These are phyloP conservation scores for Drosophila affinis DNA, from an alignment of 2,888 invertebrate genomes.

Conservation along the genomic window DNA sequence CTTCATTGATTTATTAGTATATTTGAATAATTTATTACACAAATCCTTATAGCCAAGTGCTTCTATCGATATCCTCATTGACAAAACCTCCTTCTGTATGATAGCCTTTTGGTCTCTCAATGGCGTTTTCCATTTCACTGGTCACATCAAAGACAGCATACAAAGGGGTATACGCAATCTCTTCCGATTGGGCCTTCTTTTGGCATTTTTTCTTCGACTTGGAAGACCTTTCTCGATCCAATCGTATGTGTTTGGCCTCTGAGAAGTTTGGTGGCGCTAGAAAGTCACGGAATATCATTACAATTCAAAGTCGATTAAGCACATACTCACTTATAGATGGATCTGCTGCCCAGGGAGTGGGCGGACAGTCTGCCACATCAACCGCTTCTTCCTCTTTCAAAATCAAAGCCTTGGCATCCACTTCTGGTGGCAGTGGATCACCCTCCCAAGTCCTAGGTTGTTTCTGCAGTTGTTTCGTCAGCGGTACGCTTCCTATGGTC, in stretches of 20 bases:
- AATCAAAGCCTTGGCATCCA: slow-evolving; percentile 59
- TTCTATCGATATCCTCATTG: slow-evolving; percentile 40
- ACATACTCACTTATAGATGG: slow-evolving; percentile 57
- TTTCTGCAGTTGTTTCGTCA: slow-evolving; percentile 37
- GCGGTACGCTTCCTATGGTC: slow-evolving; percentile 82
- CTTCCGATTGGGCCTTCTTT: slow-evolving; percentile 26
- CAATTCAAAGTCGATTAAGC: not conserved
- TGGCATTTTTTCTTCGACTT: slow-evolving; percentile 48
- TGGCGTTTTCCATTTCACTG: slow-evolving; percentile 9
- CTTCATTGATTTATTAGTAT: not conserved
- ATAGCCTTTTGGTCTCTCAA: slow-evolving; percentile 1
- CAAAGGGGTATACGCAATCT: slow-evolving; percentile 43
- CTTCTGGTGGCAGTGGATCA: slow-evolving; percentile 47
- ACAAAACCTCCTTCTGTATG: slow-evolving; percentile 26
- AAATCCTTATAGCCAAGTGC: slow-evolving; percentile 54
- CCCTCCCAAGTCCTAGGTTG: slow-evolving; percentile 37
- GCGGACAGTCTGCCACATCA: not conserved
- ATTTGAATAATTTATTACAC: not conserved
- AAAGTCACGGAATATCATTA: not conserved
- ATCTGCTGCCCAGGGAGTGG: slow-evolving; percentile 66
- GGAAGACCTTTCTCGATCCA: not conserved
- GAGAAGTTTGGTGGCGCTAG: slow-evolving; percentile 81
- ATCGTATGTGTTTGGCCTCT: slow-evolving; percentile 75
- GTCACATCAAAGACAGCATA: slow-evolving; percentile 54
- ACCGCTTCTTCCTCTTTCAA: slow-evolving; percentile 32